Evolutionary conservation across 2,888 invertebrate genomes (phyloP), one percentile per base, ranked within the genome.

Genomic region (Cristatella mucedo): DNA sequence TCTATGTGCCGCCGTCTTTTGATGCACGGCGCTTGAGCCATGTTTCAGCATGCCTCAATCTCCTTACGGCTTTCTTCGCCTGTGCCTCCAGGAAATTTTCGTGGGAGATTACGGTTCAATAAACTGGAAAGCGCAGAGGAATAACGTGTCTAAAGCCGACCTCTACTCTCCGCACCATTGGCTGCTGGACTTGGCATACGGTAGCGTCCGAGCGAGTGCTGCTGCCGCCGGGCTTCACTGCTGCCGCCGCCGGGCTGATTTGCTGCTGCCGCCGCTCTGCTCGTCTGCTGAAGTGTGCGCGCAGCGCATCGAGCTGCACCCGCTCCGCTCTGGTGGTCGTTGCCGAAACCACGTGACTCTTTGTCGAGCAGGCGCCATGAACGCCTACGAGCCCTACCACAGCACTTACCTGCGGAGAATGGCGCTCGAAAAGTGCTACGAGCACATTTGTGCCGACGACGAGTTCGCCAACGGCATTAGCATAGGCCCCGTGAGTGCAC

Each of bases 401-500:
- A 42, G 43, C 29, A 38, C 38, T 2, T 43, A 39, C 2, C 41
- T 49, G 37, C 38, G 58, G 19, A 32, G 51, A 38, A 51, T 46
- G 37, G 49, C 57, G 9, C 38, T 59, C 33, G 41, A 49, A 21
- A 41, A 44, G 33, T 48, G 54, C 24, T 57, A 60, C 24, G 47
- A 54, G 21, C 57, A 59, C 42, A 53, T 59, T 22, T 52, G 52
- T 44, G 56, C 56, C 16, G 59, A 59, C 41, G 59, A 59, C 36
- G 39, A 44, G 26, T 56, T 56, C 45, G 56, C 59, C 6, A 48
- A 56, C 13, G 45, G 52, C 24, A 54, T 59, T 44, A 55, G 55
- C 41, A 56, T 59, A 38, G 59, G 57, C n/a, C 59, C 59, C n/a
- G 58, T 59, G n/a, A 44, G 50, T 49, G 4, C n/a, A n/a, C n/a